Conservation (phyloP, 2,113 vertebrate species). For the Ornithorhynchus anatinus region DNA sequence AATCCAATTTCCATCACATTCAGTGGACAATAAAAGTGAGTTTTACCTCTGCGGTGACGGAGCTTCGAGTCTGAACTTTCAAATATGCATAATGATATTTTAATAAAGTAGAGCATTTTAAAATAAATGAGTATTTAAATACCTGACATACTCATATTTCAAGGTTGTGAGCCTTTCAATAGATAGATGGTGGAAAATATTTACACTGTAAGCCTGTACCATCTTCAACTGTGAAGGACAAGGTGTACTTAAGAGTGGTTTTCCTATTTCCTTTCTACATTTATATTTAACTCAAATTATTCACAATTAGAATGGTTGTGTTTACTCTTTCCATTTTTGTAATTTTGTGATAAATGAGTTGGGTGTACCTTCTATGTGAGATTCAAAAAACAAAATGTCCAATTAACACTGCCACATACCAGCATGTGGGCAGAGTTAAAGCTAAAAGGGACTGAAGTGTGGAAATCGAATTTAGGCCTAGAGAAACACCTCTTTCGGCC, state of each 20-base stretch:
- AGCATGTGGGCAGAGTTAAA: slow-evolving; percentile 58
- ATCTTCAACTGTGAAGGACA: slow-evolving; percentile 38
- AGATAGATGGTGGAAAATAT: slow-evolving; percentile 65
- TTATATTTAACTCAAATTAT: slow-evolving; percentile 63
- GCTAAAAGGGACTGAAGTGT: slow-evolving; percentile 31
- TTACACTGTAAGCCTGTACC: slow-evolving; percentile 59
- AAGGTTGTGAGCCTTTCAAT: slow-evolving; percentile 48
- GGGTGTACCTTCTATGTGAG: slow-evolving; percentile 41
- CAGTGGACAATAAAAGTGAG: slow-evolving; percentile 73
- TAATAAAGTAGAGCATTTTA: slow-evolving; percentile 67
- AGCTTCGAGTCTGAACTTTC: slow-evolving; percentile 67
- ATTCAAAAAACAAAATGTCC: slow-evolving; percentile 51
- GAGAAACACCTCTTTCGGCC: slow-evolving; percentile 44
- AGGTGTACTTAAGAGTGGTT: slow-evolving; percentile 53
- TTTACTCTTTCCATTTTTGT: slow-evolving; percentile 42
- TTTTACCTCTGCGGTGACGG: slow-evolving; percentile 63
- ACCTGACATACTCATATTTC: slow-evolving; percentile 68
- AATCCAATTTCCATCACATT: slow-evolving; percentile 77
- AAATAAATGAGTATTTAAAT: slow-evolving; percentile 74
- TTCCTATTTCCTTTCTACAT: slow-evolving; percentile 53
- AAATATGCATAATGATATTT: slow-evolving; percentile 68
- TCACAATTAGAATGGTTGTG: slow-evolving; percentile 38
- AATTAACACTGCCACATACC: slow-evolving; percentile 42
- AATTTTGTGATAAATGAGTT: slow-evolving; percentile 41
- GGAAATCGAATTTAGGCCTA: slow-evolving; percentile 35